A percentile compares a stretch with the other conserved stretches of the same genome.
Conservation (phyloP, 2,113 vertebrate species). For the Corvus hawaiiensis region DNA sequence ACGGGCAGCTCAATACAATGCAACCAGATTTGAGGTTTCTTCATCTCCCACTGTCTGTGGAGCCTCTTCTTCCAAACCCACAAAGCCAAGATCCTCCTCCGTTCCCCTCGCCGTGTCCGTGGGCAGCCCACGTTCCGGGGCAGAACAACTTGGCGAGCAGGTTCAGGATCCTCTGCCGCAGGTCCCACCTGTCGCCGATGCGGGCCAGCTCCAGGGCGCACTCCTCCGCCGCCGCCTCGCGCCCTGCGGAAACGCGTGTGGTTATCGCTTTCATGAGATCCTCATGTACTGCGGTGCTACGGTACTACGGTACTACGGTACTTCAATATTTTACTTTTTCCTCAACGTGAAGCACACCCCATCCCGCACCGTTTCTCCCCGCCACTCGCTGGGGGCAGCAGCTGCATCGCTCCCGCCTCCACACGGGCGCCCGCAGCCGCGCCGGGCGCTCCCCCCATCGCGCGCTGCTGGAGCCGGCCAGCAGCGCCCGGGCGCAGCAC, state of each 20-base stretch:
- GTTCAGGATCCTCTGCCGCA: slow-evolving; percentile 68
- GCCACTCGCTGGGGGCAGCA: too few relatives aligned
- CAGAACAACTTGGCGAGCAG: slow-evolving; percentile 56
- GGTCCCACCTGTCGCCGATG: slow-evolving; percentile 70
- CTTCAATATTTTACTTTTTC: background rate
- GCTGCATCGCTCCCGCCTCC: background rate
- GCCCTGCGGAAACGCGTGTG: slow-evolving; percentile 14
- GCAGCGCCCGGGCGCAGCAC: background rate
- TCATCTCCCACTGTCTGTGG: background rate
- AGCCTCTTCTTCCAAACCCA: background rate
- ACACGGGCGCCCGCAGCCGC: background rate
- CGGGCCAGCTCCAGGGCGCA: slow-evolving; percentile 58
- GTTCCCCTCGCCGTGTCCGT: background rate
- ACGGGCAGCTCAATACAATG: background rate
- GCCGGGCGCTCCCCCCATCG: background rate
- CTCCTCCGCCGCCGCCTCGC: background rate
- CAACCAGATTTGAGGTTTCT: background rate
- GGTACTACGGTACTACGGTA: too few relatives aligned
- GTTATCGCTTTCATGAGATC: rapidly evolving
- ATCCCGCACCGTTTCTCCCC: background rate
- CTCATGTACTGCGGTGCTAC: too few relatives aligned
- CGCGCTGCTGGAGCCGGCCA: background rate
- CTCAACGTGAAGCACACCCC: background rate
- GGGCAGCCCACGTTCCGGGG: background rate
- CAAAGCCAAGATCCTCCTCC: background rate